Evolutionary conservation across 2,113 vertebrate species (phyloP), one percentile per base, ranked within the genome.

Genomic region (Pimephales promelas): DNA sequence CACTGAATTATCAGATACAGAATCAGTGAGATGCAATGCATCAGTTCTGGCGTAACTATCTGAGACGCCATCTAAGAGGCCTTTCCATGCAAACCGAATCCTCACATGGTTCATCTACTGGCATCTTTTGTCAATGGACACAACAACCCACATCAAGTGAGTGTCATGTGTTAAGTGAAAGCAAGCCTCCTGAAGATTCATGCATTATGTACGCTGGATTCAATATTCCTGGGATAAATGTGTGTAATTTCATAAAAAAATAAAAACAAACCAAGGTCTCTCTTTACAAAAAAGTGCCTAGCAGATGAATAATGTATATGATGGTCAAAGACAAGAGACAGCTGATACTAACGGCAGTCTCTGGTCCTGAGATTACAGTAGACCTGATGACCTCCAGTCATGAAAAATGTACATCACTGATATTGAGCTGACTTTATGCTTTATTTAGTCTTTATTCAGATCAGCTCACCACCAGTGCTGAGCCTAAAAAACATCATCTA

Each of bases 241-340:
- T 92, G 84, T 92, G 91, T 92, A 90, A 92, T 89, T 92, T 89
- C 85, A 89, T 86, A 79, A 64, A 84, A 84, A 90, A 76, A 86
- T 77, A 76, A 73, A 90, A 89, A 83, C 83, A 86, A 89, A 87
- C 85, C 61, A 52, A 11, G 20, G 83, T 77, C 84, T 88, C 88
- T 85, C 74, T 83, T 87, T 22, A 68, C 86, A n/a, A 85, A 91
- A 87, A 89, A 88, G 86, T 87, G 85, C 72, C 84, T 82, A 92
- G 90, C 88, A 90, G 85, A 86, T 94, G 89, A 94, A 94, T 95
- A 92, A 94, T 94, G 89, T 52, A 94, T 92, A 89, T 66, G 61
- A 83, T 87, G 86, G 87, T 89, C 88, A 75, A 88, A 91, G 88
- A 91, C 85, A 61, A 89, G 86, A 90, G 89, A 90, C 90, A 84